Conservation (phyloP, 2,888 invertebrate species). For the Pristionchus japonicus region DNA sequence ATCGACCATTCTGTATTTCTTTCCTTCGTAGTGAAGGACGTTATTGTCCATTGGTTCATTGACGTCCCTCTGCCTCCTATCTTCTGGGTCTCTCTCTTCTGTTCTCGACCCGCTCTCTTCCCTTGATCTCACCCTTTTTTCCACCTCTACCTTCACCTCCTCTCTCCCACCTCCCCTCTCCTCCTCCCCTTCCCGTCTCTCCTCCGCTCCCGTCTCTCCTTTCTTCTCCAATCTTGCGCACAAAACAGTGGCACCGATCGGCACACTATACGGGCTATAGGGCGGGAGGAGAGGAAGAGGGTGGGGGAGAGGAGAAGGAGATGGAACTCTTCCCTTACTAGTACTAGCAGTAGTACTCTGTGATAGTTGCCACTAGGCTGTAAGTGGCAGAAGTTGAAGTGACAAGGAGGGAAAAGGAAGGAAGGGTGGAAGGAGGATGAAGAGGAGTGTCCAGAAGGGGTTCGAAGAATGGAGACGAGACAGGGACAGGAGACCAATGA, state of each 20-base stretch:
- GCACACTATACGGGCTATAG: slow-evolving; percentile 35
- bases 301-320: not conserved
- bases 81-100: not conserved
- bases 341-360: not conserved
- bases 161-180: not conserved
- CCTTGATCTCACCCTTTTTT: slow-evolving; percentile 23
- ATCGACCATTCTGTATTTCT: not conserved
- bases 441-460: not conserved
- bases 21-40: not conserved
- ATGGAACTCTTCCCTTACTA: not conserved
- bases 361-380: slow-evolving; percentile 13
- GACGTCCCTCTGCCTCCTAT: not conserved
- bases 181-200: not conserved
- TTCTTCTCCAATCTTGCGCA: slow-evolving; percentile 40
- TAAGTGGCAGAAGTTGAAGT: not conserved
- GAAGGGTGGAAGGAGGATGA: not conserved
- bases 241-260: slow-evolving; percentile 43
- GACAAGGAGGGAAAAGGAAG: not conserved
- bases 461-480: not conserved
- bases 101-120: not conserved
- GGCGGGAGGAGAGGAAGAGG: not conserved
- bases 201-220: not conserved
- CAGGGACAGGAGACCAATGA: too few relatives aligned
- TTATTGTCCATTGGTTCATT: slow-evolving; percentile 23
- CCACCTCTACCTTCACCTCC: slow-evolving; percentile 32